phyloP scores from a whole-genome alignment of 2,113 vertebrate species.

The Micronisus gabar region DNA sequence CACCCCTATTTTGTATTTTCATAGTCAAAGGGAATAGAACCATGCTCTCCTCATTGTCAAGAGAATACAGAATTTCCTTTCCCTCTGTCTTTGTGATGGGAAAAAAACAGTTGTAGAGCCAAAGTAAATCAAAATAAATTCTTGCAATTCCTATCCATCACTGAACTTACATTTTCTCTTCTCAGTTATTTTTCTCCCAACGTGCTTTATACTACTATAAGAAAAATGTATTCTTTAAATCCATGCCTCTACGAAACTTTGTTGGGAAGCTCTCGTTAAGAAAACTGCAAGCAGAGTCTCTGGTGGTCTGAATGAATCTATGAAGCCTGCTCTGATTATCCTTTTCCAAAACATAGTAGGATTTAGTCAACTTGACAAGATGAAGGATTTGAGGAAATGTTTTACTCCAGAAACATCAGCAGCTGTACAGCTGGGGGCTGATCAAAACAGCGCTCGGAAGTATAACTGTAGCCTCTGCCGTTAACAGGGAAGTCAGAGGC shows the following conservation, averaged over 20 bases:
- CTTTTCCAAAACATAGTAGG: background rate
- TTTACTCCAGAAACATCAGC: background rate
- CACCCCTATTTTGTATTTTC: background rate
- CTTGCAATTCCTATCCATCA: background rate
- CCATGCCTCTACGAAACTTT: background rate
- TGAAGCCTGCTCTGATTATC: background rate
- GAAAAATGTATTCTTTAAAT: background rate
- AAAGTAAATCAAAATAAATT: conserved; percentile 16
- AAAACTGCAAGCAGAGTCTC: background rate
- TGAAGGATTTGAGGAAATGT: background rate
- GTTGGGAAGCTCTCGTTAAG: background rate
- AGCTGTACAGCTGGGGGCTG: background rate
- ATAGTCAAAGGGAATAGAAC: background rate
- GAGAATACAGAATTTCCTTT: background rate
- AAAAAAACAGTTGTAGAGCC: background rate
- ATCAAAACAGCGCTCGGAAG: background rate
- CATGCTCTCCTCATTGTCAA: background rate
- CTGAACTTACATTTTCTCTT: background rate
- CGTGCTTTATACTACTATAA: background rate
- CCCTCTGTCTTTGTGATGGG: background rate
- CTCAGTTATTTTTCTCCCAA: background rate
- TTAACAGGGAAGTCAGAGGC: background rate
- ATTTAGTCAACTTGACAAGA: conserved; percentile 27
- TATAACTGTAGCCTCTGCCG: background rate
- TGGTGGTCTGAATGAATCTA: background rate